Evolutionary conservation across 2,888 invertebrate species (phyloP), one percentile per base, ranked within the genome.

Genomic region (Stenurella melanura): DNA sequence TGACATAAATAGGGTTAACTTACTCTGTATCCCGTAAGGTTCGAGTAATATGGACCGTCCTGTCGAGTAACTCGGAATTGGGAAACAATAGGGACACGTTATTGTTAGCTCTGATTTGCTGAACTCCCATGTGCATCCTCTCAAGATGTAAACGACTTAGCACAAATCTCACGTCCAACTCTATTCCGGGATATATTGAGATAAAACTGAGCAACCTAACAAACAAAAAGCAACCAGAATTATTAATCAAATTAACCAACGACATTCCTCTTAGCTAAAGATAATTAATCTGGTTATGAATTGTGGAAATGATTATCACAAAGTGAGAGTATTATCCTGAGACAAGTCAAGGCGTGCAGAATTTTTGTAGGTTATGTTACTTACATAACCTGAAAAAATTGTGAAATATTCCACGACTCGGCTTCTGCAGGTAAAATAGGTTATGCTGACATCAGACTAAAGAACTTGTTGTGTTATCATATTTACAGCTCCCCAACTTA

Each of bases 51-150:
- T 30, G 26, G 9, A 77, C 67, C 9, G 30, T n/a, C 26, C 38
- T 56, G 2, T 75, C 63, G 0, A 19, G 50, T 38, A 83, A 72
- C 0, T 56, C 18, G 7, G 57, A 58, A n/a, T 78, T 78, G 3
- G 88, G 87, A 77, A 88, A 88, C 68, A 88, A 67, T 54, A 68
- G 76, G 7, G 76, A 19, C 1, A 83, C 73, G 68, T 83, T 78
- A 0, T 77, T 76, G 11, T 84, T 85, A 0, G 10, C 10, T 0
- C 80, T 78, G 30, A 85, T 82, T 38, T 78, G 74, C 34, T 91
- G 84, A 0, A 91, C 86, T 0, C 90, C 91, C 6, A 85, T 85
- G 83, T 92, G 92, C 89, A 89, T 89, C 15, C 92, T 88, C 85
- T 91, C 91, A 75, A 86, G 83, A 0, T 90, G 87, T 67, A 91